Percentiles rank a stretch among this genome's conserved stretches.
These are phyloP conservation scores for Drosophila orosa DNA, from an alignment of 1,140 invertebrate genomes.

Conservation along the genomic window DNA sequence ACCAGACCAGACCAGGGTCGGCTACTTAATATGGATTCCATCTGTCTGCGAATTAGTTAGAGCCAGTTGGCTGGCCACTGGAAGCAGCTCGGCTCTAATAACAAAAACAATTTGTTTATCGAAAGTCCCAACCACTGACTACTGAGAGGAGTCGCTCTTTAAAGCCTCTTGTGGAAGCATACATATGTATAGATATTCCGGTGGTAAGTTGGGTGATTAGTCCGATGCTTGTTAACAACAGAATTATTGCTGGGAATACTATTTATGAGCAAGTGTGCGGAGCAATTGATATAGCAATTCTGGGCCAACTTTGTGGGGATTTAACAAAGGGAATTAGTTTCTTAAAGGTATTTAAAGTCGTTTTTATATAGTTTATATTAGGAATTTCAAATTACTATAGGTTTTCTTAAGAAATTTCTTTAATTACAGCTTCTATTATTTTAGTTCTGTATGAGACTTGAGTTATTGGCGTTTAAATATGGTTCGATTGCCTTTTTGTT, in stretches of 20 bases:
- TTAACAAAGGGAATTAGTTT: not conserved
- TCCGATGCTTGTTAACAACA: constrained; percentile 20
- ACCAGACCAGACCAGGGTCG: constrained; percentile 22
- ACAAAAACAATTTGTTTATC: constrained; percentile 41
- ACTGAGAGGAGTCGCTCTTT: constrained; percentile 9
- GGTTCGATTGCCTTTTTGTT: not conserved
- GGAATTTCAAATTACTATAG: too few species aligned
- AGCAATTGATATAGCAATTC: not conserved
- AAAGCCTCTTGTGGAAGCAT: not conserved
- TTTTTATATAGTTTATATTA: not conserved
- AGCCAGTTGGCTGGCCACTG: constrained; percentile 19
- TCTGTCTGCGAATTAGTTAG: constrained; percentile 38
- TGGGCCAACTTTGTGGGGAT: not conserved
- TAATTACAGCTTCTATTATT: not conserved
- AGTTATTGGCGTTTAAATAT: not conserved
- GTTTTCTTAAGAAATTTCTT: not conserved
- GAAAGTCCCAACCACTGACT: constrained; percentile 13
- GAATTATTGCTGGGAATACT: not conserved
- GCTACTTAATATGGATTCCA: constrained; percentile 43
- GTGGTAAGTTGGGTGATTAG: constrained; percentile 17
- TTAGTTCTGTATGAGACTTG: not conserved
- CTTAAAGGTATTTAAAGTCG: too few species aligned
- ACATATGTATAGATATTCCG: not conserved
- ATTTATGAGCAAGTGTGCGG: constrained; percentile 4
- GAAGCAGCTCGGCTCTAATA: constrained; percentile 14